phyloP scores from a whole-genome alignment of 2,113 vertebrate genomes.

The Montifringilla adamsi region DNA sequence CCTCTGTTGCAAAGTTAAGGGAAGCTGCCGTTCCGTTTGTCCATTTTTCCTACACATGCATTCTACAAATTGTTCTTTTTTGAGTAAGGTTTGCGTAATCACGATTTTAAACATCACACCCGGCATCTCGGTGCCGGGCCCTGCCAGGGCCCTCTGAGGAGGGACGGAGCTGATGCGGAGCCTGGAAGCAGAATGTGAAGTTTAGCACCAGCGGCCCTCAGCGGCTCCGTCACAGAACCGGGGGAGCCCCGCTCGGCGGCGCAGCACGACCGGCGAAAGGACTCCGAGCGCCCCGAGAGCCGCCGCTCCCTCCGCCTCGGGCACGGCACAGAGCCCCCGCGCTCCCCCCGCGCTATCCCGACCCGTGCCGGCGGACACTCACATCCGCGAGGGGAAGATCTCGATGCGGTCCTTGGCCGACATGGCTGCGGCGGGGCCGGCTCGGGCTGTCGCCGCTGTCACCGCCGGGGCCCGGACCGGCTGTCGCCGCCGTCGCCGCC shows the following conservation, averaged over 20 bases:
- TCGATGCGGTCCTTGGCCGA: slow-evolving; percentile 95
- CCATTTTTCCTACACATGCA: fast-evolving
- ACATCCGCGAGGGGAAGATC: slow-evolving; percentile 97
- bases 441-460: background rate
- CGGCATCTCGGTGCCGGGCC: fast-evolving
- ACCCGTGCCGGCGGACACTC: slow-evolving; percentile 62
- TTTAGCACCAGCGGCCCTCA: background rate
- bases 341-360: background rate
- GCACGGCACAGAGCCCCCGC: background rate
- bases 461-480: background rate
- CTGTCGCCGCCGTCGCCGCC: no score
- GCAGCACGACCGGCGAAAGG: background rate
- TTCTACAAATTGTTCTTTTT: background rate
- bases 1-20: background rate
- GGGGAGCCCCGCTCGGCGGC: no score
- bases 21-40: background rate
- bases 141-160: fast-evolving
- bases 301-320: background rate
- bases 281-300: no score
- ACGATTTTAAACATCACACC: background rate
- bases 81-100: fast-evolving
- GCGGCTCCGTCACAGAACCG: fast-evolving
- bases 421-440: slow-evolving; percentile 71
- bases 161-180: fast-evolving
- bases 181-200: background rate